Conservation (phyloP, 1,140 invertebrate species). For the Frieseomelitta varia region DNA sequence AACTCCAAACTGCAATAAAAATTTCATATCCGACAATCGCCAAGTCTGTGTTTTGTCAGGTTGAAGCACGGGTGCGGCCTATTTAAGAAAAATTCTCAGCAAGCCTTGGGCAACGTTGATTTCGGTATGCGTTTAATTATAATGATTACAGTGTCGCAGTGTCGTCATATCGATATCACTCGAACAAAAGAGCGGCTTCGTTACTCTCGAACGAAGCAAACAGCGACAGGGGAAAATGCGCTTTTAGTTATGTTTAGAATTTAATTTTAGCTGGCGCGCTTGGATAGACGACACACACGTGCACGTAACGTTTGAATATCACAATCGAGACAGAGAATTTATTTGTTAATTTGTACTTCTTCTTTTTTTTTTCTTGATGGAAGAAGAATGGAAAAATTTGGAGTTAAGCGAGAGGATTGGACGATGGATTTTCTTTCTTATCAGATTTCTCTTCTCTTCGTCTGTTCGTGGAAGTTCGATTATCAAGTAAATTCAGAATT, state of each 20-base stretch:
- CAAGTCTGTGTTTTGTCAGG: accelerated
- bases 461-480: background rate
- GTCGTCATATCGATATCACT: slow-evolving; percentile 30
- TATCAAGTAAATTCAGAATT: background rate
- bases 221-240: background rate
- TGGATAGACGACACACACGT: background rate
- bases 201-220: slow-evolving; percentile 18
- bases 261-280: slow-evolving; percentile 33
- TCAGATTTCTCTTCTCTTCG: background rate
- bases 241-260: slow-evolving; percentile 28
- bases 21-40: too few species aligned
- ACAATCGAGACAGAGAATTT: background rate
- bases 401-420: background rate
- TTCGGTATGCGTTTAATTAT: slow-evolving; percentile 7
- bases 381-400: background rate
- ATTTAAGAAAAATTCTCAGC: slow-evolving; percentile 38
- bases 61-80: background rate
- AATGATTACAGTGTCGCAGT: background rate
- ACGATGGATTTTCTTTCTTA: background rate
- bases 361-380: background rate
- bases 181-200: background rate
- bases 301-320: background rate
- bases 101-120: slow-evolving; percentile 10
- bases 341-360: background rate
- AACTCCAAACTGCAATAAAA: too few species aligned